Base-by-base conservation (phyloP, 1,140 invertebrate genomes). In the Chlorops oryzae region DNA sequence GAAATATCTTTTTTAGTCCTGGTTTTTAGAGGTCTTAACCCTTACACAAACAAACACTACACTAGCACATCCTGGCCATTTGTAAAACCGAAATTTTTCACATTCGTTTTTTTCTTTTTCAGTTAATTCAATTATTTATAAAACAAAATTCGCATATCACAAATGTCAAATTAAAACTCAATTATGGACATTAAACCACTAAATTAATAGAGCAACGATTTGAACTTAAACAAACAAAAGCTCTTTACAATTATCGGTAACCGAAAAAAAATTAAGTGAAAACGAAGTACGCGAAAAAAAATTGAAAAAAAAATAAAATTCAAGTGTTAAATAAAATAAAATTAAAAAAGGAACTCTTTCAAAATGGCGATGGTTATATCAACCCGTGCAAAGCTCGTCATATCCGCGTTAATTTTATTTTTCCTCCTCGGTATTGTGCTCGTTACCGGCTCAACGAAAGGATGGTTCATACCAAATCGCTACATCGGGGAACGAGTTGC, bases 301-400 rank as follows among this genome's bases (percentile, higher is more conserved):
- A 41, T 17, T 13, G 39, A 41, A 3, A 17, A 41, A 20, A 41
- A 3, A 20, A 41, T 3, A 23, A 41, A 23, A 41, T 13, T 18
- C 15, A 41, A 20, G 22, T 20, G 39, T 5, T 4, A 41, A 41
- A 41, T 12, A 41, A 41, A 20, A 41, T 17, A 41, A 18, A 32
- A 35, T 6, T 32, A 32, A 32, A 4, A 17, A n/a, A 34, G 27
- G 20, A n/a, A n/a, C 7, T 32, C 9, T 51, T 50, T 56, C 50
- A 77, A 73, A 62, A 81, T 81, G 78, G 78, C 78, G 52, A 80
- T 80, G 77, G 78, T 80, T 54, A 72, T 80, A 57, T 79, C 79
- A 15, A 73, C 71, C 51, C 75, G 77, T 58, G 75, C 76, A 10
- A 80, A 80, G 73, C 63, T 78, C 52, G 77, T 77, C 57, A 73